phyloP scores from a whole-genome alignment of 1,140 invertebrate species.

The Drosophila mauritiana region DNA sequence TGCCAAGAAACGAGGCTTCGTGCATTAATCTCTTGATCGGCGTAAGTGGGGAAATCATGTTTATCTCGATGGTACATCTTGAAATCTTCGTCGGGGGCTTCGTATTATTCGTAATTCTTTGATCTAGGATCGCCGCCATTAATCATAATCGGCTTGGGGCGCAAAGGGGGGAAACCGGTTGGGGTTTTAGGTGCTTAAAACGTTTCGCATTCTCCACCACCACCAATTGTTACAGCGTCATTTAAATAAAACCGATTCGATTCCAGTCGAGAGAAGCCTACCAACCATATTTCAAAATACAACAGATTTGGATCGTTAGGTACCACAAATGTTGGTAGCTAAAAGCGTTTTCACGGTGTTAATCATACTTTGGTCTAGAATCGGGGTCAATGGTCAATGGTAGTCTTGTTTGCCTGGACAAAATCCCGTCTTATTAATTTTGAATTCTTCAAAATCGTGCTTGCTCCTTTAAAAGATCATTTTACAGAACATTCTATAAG shows the following conservation, averaged over 20 bases:
- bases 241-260: neutral
- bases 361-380: too few relatives aligned
- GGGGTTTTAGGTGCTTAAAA: conserved; percentile 4
- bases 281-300: too few relatives aligned
- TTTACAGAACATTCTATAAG: too few relatives aligned
- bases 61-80: conserved; percentile 21
- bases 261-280: neutral
- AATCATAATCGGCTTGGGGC: conserved; percentile 20
- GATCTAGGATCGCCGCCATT: conserved; percentile 32
- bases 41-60: conserved; percentile 24
- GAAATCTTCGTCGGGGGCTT: conserved; percentile 18
- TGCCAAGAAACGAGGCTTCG: conserved; percentile 20
- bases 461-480: too few relatives aligned
- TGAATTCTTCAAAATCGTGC: too few relatives aligned
- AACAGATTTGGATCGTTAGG: too few relatives aligned
- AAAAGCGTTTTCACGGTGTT: too few relatives aligned
- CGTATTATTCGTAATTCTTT: conserved; percentile 27
- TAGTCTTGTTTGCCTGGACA: too few relatives aligned
- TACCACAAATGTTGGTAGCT: too few relatives aligned
- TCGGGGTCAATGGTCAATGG: too few relatives aligned
- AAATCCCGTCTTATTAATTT: too few relatives aligned
- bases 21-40: conserved; percentile 36
- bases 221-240: neutral
- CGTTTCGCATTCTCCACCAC: conserved; percentile 1
- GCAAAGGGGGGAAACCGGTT: conserved; percentile 17